phyloP scores from a whole-genome alignment of 1,140 invertebrate genomes.

The Thereuonema tuberculata region DNA sequence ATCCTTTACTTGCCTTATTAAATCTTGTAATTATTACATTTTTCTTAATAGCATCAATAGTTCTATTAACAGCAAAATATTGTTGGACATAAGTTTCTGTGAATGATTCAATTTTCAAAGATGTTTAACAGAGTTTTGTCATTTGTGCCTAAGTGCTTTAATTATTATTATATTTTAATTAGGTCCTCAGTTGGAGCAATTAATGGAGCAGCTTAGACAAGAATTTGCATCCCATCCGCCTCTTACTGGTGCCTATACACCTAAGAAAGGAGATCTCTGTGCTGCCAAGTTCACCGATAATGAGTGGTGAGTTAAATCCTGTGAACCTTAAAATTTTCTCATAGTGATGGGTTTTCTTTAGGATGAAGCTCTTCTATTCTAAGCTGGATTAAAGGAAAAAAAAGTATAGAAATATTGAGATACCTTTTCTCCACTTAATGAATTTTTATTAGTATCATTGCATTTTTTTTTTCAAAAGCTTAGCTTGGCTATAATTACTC shows the following conservation, averaged over 20 bases:
- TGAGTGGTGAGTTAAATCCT: constrained; percentile 45
- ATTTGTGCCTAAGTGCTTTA: no score
- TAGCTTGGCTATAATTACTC: not conserved
- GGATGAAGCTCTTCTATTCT: not conserved
- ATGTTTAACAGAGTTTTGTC: no score
- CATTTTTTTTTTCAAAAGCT: not conserved
- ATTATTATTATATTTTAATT: constrained; percentile 27
- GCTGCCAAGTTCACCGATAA: constrained; percentile 79
- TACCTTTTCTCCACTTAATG: no score
- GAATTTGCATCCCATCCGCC: constrained; percentile 76
- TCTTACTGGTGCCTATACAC: constrained; percentile 66
- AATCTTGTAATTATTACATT: no score
- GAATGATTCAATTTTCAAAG: no score
- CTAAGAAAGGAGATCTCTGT: constrained; percentile 70
- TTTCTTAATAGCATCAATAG: no score
- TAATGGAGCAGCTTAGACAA: constrained; percentile 69
- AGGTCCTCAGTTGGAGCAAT: constrained; percentile 65
- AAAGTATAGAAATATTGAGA: not conserved
- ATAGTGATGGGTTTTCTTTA: not conserved
- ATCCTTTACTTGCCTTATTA: no score
- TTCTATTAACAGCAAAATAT: no score
- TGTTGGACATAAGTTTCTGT: no score
- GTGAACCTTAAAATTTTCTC: not conserved
- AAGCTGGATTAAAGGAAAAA: not conserved
- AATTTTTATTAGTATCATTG: not conserved